Evolutionary conservation across 92 coral and sea anemone genomes (phyloP), one percentile per base, ranked within the genome.

Genomic region (Ricordea florida): DNA sequence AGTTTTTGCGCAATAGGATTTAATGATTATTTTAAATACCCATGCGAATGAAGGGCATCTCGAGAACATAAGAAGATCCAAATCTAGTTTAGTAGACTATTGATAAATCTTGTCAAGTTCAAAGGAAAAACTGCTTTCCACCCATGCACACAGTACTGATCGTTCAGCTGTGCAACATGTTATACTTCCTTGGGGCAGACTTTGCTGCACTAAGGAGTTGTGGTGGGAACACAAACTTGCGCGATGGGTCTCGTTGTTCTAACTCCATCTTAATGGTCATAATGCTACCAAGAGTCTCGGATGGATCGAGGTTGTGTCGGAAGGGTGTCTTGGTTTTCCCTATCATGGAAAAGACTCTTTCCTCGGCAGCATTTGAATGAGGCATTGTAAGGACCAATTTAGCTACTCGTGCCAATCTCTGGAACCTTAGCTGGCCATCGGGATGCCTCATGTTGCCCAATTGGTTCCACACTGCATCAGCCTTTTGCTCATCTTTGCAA

Each of bases 361-460:
- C 83, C 69, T 80, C 74, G 6, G 35, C 74, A 11, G 92, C 87
- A 57, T 86, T 86, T 24, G 92, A 86, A 62, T 86, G 92, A 3
- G 92, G 92, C 23, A 86, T 80, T 4, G 80, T 81, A 10, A 86
- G 48, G n/a, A 87, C 82, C 26, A 82, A 65, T 25, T 47, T 11
- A 14, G 85, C 81, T 21, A 62, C 50, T 18, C 17, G 8, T 25
- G 89, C 41, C 25, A 82, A 59, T 24, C 41, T 74, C 36, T 27
- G 52, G 58, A 82, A 87, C 48, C 80, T 23, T 40, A 36, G 36
- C 62, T 77, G 81, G 46, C 88, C 92, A 68, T 87, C 88, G 26
- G 84, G 78, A 26, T 56, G 8, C 46, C 34, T 69, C 85, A 72
- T 65, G 58, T 17, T 7, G 38, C 10, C 3, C 65, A 80, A 42